Evolutionary conservation across 2,113 vertebrate species (phyloP).

Genomic region (Piaya cayana): DNA sequence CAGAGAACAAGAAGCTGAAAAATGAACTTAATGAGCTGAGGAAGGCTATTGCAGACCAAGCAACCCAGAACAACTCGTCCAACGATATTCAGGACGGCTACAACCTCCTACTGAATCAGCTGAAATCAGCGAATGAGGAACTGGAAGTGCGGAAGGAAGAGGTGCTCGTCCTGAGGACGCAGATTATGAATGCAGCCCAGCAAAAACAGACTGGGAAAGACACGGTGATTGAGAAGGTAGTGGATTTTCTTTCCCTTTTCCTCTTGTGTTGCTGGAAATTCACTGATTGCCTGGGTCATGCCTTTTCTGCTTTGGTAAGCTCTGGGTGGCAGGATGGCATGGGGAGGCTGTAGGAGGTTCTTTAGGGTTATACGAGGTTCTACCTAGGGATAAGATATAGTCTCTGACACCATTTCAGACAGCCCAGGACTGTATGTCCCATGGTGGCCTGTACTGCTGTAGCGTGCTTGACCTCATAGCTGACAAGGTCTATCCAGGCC

Average conservation of each 20-base stretch:
- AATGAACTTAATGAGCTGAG: constrained; percentile 91
- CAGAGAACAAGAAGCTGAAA: constrained; percentile 95
- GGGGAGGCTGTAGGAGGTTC: background rate
- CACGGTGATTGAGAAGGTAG: constrained; percentile 55
- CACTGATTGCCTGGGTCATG: rapidly evolving
- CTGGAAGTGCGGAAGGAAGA: constrained; percentile 95
- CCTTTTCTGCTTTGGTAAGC: background rate
- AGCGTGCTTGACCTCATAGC: background rate
- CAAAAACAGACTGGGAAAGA: constrained; percentile 61
- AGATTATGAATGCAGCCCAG: constrained; percentile 86
- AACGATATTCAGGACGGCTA: constrained; percentile 80
- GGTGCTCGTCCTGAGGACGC: constrained; percentile 88
- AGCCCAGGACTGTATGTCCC: background rate
- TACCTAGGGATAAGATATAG: rapidly evolving
- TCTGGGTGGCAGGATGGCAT: rapidly evolving
- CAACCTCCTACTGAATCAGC: constrained; percentile 86
- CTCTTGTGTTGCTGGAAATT: rapidly evolving
- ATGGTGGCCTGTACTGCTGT: background rate
- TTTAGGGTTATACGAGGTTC: background rate
- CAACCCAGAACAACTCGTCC: constrained; percentile 64
- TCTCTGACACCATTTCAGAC: background rate
- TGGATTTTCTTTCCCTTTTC: background rate
- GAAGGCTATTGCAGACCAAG: constrained; percentile 77
- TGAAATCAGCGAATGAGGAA: constrained; percentile 88
- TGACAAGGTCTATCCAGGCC: background rate